Conservation (phyloP, 2,113 vertebrate species). For the Nannobrachium achirus region DNA sequence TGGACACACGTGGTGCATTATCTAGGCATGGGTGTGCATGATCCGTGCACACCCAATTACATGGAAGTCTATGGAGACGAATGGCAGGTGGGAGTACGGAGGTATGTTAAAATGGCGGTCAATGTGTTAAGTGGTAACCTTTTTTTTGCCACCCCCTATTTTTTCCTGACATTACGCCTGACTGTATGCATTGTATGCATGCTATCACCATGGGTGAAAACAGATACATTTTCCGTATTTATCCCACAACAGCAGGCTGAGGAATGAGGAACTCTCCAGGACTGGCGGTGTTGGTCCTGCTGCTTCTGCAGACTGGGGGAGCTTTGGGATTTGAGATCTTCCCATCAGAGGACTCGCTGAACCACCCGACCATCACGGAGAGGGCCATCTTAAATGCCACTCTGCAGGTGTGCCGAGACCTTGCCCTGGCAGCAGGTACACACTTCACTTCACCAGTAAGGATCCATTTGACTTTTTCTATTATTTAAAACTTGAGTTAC, state of each 20-base stretch:
- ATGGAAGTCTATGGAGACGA: no score
- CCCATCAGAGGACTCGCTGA: conserved; percentile 27
- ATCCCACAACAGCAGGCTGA: background rate
- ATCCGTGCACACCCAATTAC: no score
- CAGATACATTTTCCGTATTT: no score
- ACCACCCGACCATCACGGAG: conserved; percentile 59
- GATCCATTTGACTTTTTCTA: background rate
- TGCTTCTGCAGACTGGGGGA: conserved; percentile 45
- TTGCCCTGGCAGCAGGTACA: conserved; percentile 47
- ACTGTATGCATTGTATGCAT: no score
- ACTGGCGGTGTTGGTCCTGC: conserved; percentile 17
- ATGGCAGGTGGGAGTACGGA: no score
- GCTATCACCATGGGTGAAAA: no score
- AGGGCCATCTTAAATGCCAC: conserved; percentile 47
- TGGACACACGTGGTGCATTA: no score
- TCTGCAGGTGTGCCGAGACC: conserved; percentile 42
- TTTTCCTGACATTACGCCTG: no score
- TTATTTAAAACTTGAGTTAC: background rate
- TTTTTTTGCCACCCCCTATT: no score
- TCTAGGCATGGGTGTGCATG: no score
- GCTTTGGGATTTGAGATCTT: conserved; percentile 48
- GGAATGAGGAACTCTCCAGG: conserved; percentile 2
- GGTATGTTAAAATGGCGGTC: no score
- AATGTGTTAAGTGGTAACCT: no score
- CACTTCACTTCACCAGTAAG: conserved; percentile 56